A percentile compares a stretch with the other conserved stretches of the same genome.
These are phyloP conservation scores for Poecilus cupreus DNA, from an alignment of 2,888 invertebrate genomes.

Conservation along the genomic window DNA sequence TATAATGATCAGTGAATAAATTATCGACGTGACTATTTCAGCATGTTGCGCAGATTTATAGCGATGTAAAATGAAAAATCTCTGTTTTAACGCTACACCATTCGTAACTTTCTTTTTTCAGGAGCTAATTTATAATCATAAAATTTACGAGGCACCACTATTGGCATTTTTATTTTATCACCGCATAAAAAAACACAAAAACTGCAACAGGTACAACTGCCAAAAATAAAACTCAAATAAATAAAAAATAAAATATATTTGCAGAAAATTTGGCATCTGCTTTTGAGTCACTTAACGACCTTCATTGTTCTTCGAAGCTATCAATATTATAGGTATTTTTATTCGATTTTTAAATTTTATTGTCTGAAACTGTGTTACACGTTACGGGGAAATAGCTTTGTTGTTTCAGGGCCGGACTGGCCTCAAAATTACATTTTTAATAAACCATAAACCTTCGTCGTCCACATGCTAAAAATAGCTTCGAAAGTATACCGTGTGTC, in stretches of 20 bases:
- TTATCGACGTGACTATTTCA: not conserved
- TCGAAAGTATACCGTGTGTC: too few species aligned
- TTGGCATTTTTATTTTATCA: slow-evolving; percentile 30
- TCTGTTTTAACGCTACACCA: slow-evolving; percentile 24
- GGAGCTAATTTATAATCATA: slow-evolving; percentile 30
- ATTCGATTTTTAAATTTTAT: too few species aligned
- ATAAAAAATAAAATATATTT: not conserved
- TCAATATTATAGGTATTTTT: too few species aligned
- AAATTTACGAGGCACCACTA: slow-evolving; percentile 33
- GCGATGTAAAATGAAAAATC: slow-evolving; percentile 22
- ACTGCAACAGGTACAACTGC: slow-evolving; percentile 35
- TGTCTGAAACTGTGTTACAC: too few species aligned
- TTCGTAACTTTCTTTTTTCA: slow-evolving; percentile 34
- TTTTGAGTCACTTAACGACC: not conserved
- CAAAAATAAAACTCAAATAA: slow-evolving; percentile 8
- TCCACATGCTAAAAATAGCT: too few species aligned
- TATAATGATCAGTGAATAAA: slow-evolving; percentile 12
- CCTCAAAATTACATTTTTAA: too few species aligned
- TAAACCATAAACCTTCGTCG: too few species aligned
- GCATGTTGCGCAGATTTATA: not conserved
- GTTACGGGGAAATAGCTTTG: too few species aligned
- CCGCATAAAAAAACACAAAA: slow-evolving; percentile 35
- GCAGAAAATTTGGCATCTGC: not conserved
- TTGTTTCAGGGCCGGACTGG: too few species aligned
- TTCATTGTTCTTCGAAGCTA: too few species aligned